Conservation (phyloP, 2,797 vertebrate species). For the Hipposideros larvatus region DNA sequence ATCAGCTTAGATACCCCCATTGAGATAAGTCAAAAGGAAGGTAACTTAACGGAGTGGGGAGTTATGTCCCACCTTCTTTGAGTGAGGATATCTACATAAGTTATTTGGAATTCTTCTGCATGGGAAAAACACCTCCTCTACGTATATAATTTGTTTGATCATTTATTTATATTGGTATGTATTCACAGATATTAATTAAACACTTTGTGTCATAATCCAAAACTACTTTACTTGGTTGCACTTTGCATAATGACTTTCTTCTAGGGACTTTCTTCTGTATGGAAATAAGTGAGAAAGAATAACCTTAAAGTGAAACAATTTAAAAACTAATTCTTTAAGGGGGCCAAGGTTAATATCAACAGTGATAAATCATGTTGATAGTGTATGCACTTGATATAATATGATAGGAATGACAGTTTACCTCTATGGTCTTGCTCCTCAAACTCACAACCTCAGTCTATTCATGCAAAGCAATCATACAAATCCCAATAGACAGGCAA, state of each 20-base stretch:
- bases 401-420: not conserved
- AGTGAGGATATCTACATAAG: not conserved
- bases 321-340: not conserved
- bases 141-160: not conserved
- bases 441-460: not conserved
- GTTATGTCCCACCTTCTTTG: not conserved
- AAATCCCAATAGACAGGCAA: not conserved
- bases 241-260: not conserved
- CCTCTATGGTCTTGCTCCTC: not conserved
- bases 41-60: not conserved
- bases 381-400: not conserved
- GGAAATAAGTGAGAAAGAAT: not conserved
- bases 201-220: not conserved
- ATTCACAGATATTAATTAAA: not conserved
- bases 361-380: not conserved
- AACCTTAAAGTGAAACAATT: not conserved
- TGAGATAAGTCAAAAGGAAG: not conserved
- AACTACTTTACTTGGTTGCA: not conserved
- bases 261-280: not conserved
- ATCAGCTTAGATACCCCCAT: not conserved
- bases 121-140: not conserved
- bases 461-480: not conserved
- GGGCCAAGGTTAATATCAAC: not conserved
- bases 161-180: not conserved
- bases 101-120: not conserved